Base-by-base conservation (phyloP, 1,140 invertebrate genomes). In the Phymorhynchus buccinoides region DNA sequence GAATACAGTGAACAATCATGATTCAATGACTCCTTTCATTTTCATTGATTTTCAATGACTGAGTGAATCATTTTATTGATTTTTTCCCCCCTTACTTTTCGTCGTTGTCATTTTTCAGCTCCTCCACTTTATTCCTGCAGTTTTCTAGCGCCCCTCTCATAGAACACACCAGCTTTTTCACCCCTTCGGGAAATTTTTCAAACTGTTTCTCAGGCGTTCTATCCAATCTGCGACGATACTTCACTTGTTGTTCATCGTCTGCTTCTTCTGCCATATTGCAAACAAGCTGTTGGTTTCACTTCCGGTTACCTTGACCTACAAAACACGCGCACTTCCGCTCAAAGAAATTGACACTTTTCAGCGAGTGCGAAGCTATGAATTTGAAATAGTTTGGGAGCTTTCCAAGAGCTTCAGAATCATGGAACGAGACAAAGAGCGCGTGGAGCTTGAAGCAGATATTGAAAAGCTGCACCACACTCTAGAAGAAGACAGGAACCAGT, bases 131-230 rank as follows among this genome's bases (percentile, higher is more conserved):
- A 35, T 85, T 86, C 66, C 75, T 85, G 30, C 86, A 82, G 85
- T 84, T 85, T 9, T 66, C 81, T 71, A 80, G 77, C 14, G 84
- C n/a, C 30, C 71, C n/a, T 68, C 87, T 86, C 44, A 77, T 81
- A 14, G 79, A 22, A 81, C 85, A 85, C 14, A 85, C 73, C 30
- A 86, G 75, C 77, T 88, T 88, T 66, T 88, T 88, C 30, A 85
- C 80, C 35, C 68, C 62, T 0, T 87, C 82, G 12, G 83, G 77
- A 14, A 83, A 78, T 3, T 48, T 71, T 83, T 88, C 78, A 68
- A 88, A 88, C 42, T 85, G 62, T 62, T 86, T 88, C 42, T 88
- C 87, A 27, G 87, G 87, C 3, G 87, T 87, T 39, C 85, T 85
- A 71, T 88, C 87, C 48, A 86, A 27, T 27, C 86, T 84, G 35